Base-by-base conservation (phyloP, 2,888 invertebrate genomes). In the Drosophila aldrichi region DNA sequence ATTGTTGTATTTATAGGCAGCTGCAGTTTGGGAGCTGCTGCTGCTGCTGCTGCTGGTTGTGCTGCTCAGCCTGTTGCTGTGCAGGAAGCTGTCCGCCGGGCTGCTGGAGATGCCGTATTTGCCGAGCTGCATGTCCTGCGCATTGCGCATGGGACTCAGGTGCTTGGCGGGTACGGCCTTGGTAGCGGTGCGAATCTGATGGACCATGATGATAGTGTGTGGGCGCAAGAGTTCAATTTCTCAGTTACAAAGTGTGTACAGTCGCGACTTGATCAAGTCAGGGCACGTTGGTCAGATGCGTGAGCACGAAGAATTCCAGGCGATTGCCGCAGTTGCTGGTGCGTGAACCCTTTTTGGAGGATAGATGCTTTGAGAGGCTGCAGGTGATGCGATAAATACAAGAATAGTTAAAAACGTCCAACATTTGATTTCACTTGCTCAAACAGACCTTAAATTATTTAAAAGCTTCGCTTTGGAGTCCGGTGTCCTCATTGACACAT, bases 321-420 rank as follows among this genome's bases (percentile, higher is more conserved):
- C 95, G 95, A 94, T 97, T 97, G 81, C 96, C 97, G 93, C 96
- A 95, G 94, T 97, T 97, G 82, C 96, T 97, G 81, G 96, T 95
- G 89, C 97, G 95, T 89, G 97, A 97, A 84, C 97, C 97, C 96
- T 94, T 97, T 96, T 96, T 95, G 70, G 96, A 96, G 91, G 95
- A 94, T 87, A 97, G 94, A 93, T 97, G 96, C 94, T 97, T 97
- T 78, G 96, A 96, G 93, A 97, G 95, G 93, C 97, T 97, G 93
- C 25, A 79, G 40, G 2, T n/a, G 18, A 18, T 7, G 18, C 48
- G 22, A 32, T 8, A 49, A n/a, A n/a, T 29, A 9, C 7, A 1
- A 4, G 6, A 4, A 22, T 36, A 36, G n/a, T 22, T 25, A 9
- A 22, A 22, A 0, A 25, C 22, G 25, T 3, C 4, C 10, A 22